Evolutionary conservation across 2,888 invertebrate species (phyloP), one percentile per base, ranked within the genome.

Genomic region (Lottia gigantea): DNA sequence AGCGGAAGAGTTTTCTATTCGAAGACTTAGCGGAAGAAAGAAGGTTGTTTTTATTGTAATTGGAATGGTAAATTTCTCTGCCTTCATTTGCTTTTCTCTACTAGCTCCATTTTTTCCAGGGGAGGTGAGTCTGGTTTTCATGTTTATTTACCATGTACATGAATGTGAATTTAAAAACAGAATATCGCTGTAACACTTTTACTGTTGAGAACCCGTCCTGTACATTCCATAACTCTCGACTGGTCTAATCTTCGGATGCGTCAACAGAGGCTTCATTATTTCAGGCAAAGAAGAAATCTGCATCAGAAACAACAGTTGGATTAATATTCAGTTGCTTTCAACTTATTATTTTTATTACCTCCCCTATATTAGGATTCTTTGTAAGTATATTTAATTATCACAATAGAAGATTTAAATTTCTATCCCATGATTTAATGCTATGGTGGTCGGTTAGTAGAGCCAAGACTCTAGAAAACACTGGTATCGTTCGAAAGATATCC

Each of bases 311-410:
- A 0, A 90, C 92, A 82, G 92, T 93, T 66, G 94, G 94, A 3
- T 90, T 94, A 77, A 93, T 94, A 15, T 94, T 94, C 88, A 93
- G 94, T 86, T 92, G 93, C 81, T 94, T 94, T 85, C 94, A 94
- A n/a, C 88, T 94, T 64, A 91, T 94, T 63, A 93, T 94, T 90
- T 93, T 94, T 82, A 77, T 94, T 55, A 91, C 93, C 0, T 93
- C 94, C 2, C 94, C 94, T 6, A 80, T 94, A 71, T 93, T 94
- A 89, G 94, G 94, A 65, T 93, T 92, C 88, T 91, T 92, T 82
- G 94, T 94, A 91, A 93, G 93, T 91, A 67, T 63, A 40, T 46
- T 40, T 8, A 8, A 40, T 40, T 40, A 40, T 40, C 40, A 40
- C 8, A 40, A 40, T 1, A 40, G 7, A 6, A 4, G 40, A 8